A percentile compares a stretch with the other conserved stretches of the same genome.
Conservation (phyloP, 2,113 vertebrate genomes). For the Rhegmatorhina hoffmannsi region DNA sequence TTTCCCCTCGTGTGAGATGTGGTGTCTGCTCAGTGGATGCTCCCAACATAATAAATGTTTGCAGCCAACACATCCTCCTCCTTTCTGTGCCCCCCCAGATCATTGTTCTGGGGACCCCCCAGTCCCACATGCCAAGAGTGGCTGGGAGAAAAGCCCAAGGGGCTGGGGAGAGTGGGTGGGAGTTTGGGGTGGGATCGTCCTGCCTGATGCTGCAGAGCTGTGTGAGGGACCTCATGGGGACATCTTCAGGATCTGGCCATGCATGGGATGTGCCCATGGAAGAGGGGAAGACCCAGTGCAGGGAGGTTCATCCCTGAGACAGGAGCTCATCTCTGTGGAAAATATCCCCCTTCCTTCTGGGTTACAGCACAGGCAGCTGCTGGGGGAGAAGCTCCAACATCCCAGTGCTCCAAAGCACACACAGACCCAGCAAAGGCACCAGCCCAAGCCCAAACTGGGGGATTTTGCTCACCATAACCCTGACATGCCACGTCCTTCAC, state of each 20-base stretch:
- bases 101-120: accelerated
- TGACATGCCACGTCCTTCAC: accelerated
- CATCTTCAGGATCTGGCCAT: neutral
- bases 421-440: neutral
- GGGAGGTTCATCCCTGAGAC: neutral
- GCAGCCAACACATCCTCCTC: neutral
- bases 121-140: accelerated
- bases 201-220: accelerated
- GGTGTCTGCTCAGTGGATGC: neutral
- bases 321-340: neutral
- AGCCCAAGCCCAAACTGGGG: neutral
- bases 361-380: neutral
- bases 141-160: neutral
- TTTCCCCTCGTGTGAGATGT: accelerated
- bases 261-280: neutral
- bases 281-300: neutral
- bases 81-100: neutral
- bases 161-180: neutral
- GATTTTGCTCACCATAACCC: neutral
- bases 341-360: neutral
- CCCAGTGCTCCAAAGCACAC: neutral
- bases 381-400: neutral
- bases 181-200: neutral
- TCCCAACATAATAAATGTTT: constrained; percentile 66
- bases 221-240: accelerated